Evolutionary conservation across 2,888 invertebrate species (phyloP), one percentile per base, ranked within the genome.

Genomic region (Torymus texanus): DNA sequence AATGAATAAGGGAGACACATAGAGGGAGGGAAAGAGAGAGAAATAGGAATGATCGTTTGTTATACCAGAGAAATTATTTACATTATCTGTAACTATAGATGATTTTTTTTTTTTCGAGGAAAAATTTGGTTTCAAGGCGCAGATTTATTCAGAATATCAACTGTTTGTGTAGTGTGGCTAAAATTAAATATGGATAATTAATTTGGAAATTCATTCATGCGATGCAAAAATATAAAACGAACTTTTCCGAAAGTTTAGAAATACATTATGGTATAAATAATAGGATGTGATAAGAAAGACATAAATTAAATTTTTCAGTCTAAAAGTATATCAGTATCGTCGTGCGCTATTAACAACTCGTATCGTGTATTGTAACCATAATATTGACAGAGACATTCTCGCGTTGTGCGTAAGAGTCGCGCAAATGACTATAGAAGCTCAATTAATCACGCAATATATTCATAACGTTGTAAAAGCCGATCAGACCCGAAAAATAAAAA

Each of bases 381-480:
- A 67, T 58, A 0, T 72, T 72, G 66, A 79, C 71, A 75, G 72
- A 79, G 75, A 75, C 71, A 79, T 51, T 51, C 41, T 41, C 41
- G 41, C 41, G 24, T 4, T 16, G 53, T 41, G 51, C 12, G 21
- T n/a, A 24, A 55, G 55, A 61, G 41, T 63, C 50, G 63, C 21
- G 29, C 29, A 59, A 18, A 13, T 14, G 56, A 11, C 41, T 41
- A 41, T 8, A 41, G 63, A 4, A 8, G 50, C 62, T 55, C 51
- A 63, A 72, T 80, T 76, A 75, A 80, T 80, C 72, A 76, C n/a
- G 66, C 56, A 56, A 67, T 76, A 67, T 76, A 76, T 80, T 76
- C 68, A 58, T 75, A 75, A 65, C 59, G 53, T 41, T 74, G 68
- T 65, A 71, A 55, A 62, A 29, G 24, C 21, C n/a, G 59, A 61